Conservation (phyloP, 2,797 vertebrate genomes). For the Manis javanica region DNA sequence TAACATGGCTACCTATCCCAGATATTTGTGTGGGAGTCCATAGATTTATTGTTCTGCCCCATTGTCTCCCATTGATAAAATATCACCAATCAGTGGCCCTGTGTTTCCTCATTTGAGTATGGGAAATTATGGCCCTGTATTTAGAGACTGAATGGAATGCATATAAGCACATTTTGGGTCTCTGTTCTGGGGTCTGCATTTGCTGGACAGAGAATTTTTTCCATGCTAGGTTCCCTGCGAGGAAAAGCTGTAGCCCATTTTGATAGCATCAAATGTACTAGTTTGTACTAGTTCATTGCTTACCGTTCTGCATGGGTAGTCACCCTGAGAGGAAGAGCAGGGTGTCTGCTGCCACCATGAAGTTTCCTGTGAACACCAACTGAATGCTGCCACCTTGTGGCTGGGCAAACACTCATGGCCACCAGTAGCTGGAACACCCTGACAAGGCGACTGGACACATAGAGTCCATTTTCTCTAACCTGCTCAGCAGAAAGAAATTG, state of each 20-base stretch:
- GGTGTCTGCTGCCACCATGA: background rate
- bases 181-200: slow-evolving; percentile 31
- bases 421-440: background rate
- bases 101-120: slow-evolving; percentile 33
- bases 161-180: background rate
- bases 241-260: slow-evolving; percentile 42
- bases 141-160: slow-evolving; percentile 18
- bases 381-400: slow-evolving; percentile 85
- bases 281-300: slow-evolving; percentile 62
- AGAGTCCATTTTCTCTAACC: background rate
- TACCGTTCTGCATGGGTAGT: slow-evolving; percentile 57
- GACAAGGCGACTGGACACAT: background rate
- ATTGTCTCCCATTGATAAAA: background rate
- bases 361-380: slow-evolving; percentile 71
- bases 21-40: background rate
- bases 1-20: background rate
- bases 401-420: slow-evolving; percentile 81
- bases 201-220: slow-evolving; percentile 70
- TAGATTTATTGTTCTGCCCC: background rate
- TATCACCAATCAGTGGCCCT: background rate
- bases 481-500: background rate
- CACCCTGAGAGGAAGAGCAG: background rate
- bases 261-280: slow-evolving; percentile 37
- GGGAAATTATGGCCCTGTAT: slow-evolving; percentile 43
- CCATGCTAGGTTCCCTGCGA: slow-evolving; percentile 67